These are phyloP conservation scores for Aleiodes sp. DNA, from an alignment of 1,140 invertebrate species.

Conservation along the genomic window DNA sequence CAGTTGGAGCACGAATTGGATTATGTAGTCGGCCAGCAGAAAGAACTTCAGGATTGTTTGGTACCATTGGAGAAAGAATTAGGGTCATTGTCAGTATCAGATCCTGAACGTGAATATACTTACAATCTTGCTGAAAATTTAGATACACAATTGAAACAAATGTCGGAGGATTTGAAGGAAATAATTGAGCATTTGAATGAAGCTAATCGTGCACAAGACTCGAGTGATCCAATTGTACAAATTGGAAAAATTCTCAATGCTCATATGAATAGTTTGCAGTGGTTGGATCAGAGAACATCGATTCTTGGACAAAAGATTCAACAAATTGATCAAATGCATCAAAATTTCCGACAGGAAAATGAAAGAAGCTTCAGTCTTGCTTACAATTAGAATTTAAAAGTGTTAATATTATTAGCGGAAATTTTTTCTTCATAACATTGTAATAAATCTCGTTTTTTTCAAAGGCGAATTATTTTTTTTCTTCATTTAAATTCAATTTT, in stretches of 20 bases:
- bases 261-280: constrained; percentile 95
- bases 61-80: constrained; percentile 86
- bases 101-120: constrained; percentile 87
- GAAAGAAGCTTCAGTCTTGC: constrained; percentile 74
- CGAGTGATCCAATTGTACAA: constrained; percentile 88
- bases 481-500: constrained; percentile 6
- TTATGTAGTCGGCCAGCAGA: constrained; percentile 90
- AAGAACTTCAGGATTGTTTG: constrained; percentile 89
- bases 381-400: constrained; percentile 54
- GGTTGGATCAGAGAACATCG: constrained; percentile 84
- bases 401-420: background rate
- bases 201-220: constrained; percentile 83
- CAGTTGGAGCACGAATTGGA: constrained; percentile 93
- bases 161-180: constrained; percentile 94
- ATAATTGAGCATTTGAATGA: constrained; percentile 95
- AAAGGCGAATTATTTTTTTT: background rate
- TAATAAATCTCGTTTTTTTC: too few species aligned
- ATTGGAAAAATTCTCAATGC: constrained; percentile 94
- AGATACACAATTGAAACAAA: constrained; percentile 91
- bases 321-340: constrained; percentile 83
- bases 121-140: constrained; percentile 89
- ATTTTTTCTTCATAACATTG: background rate
- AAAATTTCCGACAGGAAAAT: constrained; percentile 79
- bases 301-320: constrained; percentile 82
- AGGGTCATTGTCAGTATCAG: constrained; percentile 75